Base-by-base conservation (phyloP, 2,113 vertebrate genomes). In the Cochlearius cochlearius region DNA sequence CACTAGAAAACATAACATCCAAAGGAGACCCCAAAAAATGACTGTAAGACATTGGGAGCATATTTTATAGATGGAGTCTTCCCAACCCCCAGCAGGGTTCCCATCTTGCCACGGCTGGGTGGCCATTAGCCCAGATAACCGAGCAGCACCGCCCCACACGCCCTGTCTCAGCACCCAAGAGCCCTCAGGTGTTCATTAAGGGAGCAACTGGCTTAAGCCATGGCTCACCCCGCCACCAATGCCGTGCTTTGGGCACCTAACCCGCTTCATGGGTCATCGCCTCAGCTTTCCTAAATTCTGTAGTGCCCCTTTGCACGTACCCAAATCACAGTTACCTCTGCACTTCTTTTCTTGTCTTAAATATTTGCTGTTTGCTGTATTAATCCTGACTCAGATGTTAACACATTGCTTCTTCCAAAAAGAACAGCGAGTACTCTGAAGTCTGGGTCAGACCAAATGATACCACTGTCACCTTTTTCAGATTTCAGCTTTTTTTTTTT, bases 31-130 rank as follows among this genome's bases (percentile, higher is more conserved):
- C 11, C 0, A 0, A 26, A n/a, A 84, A 74, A 43, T 8, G 21
- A n/a, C 43, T 0, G 0, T 2, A 10, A 71, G 27, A 75, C 30
- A 36, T 29, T 22, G 22, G 30, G 11, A 88, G 56, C n/a, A 4
- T 20, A 11, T 25, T 30, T 74, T 41, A 25, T 15, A 47, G 47
- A 23, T 10, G 3, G 43, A 32, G 50, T 80, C 63, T 49, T 66
- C 21, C 23, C 15, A 39, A 60, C 25, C 30, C 39, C 2, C 2
- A 5, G n/a, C 23, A 56, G 34, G n/a, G 32, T 11, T 73, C 45
- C 43, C 2, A 1, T 20, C 43, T 36, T 27, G 21, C 23, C 11
- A 4, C 0, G 1, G 29, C 43, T 64, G 49, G 2, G 22, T 45
- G 22, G 9, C 43, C 25, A 5, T 50, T 12, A 38, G n/a, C n/a